Evolutionary conservation across 2,113 vertebrate genomes (phyloP).

Genomic region (Coptodon bakossiorum): DNA sequence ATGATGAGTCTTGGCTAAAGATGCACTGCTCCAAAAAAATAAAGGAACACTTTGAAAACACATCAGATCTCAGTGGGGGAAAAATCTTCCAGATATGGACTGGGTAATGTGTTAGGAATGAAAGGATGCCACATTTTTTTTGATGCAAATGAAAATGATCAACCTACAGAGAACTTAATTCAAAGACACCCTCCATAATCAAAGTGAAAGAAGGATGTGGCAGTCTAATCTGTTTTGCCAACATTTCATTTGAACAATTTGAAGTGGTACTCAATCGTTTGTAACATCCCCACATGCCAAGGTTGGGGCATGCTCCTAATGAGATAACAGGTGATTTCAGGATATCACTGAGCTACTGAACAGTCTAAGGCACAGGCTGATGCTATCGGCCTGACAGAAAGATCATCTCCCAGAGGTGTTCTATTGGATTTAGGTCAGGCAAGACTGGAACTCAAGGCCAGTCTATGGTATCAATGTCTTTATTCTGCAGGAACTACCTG

Average conservation of each 20-base stretch:
- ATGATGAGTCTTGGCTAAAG: background rate
- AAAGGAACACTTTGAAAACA: background rate
- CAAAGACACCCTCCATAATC: background rate
- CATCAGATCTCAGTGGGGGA: fast-evolving
- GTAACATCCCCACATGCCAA: too few relatives aligned
- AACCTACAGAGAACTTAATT: background rate
- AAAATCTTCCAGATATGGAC: background rate
- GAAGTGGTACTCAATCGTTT: background rate
- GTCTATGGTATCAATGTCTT: background rate
- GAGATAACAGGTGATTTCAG: background rate
- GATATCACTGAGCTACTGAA: background rate
- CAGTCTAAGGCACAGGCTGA: background rate
- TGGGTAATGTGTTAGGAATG: background rate
- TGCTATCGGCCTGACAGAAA: background rate
- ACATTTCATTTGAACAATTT: background rate
- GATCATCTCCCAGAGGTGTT: background rate
- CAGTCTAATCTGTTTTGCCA: background rate
- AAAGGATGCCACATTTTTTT: background rate
- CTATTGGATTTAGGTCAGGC: background rate
- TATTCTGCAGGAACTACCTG: too few relatives aligned
- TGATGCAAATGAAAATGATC: background rate
- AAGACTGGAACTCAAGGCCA: background rate
- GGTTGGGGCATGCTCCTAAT: background rate
- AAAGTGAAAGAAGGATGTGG: background rate
- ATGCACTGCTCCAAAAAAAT: background rate